Evolutionary conservation across 2,797 vertebrate genomes (phyloP).

Genomic region (Rhadinocentrus ornatus): DNA sequence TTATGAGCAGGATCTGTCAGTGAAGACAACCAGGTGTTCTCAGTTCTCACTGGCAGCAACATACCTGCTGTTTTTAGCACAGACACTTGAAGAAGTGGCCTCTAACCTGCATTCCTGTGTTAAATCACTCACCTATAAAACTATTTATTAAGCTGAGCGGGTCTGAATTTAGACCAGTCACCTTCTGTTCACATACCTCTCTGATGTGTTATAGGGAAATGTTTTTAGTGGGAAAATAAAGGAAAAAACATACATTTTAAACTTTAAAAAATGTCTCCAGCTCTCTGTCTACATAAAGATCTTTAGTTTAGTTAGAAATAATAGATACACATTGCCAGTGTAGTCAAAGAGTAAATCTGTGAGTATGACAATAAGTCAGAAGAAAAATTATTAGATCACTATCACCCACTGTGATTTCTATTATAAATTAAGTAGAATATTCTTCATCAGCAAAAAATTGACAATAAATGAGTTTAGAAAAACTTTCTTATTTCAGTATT

Average conservation of each 20-base stretch:
- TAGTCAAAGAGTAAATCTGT: background rate
- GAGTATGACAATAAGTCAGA: background rate
- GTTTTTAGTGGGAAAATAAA: background rate
- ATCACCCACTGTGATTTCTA: background rate
- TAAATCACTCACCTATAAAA: slow-evolving; percentile 2
- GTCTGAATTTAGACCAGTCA: background rate
- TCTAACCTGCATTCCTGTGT: slow-evolving; percentile 49
- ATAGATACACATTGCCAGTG: no score
- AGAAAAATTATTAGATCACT: background rate
- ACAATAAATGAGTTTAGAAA: background rate
- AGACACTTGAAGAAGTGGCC: background rate
- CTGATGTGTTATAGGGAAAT: background rate
- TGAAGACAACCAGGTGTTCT: slow-evolving; percentile 59
- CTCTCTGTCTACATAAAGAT: no score
- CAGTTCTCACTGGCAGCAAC: background rate
- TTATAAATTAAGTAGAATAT: background rate
- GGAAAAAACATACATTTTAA: background rate
- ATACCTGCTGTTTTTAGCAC: slow-evolving; percentile 12
- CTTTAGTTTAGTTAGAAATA: no score
- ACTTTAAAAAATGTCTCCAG: background rate
- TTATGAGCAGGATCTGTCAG: slow-evolving; percentile 37
- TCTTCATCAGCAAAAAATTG: background rate
- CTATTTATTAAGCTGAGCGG: background rate
- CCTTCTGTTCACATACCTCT: background rate
- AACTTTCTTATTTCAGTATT: background rate